These are phyloP conservation scores for Fregetta grallaria DNA, from an alignment of 2,113 vertebrate genomes.

Conservation along the genomic window DNA sequence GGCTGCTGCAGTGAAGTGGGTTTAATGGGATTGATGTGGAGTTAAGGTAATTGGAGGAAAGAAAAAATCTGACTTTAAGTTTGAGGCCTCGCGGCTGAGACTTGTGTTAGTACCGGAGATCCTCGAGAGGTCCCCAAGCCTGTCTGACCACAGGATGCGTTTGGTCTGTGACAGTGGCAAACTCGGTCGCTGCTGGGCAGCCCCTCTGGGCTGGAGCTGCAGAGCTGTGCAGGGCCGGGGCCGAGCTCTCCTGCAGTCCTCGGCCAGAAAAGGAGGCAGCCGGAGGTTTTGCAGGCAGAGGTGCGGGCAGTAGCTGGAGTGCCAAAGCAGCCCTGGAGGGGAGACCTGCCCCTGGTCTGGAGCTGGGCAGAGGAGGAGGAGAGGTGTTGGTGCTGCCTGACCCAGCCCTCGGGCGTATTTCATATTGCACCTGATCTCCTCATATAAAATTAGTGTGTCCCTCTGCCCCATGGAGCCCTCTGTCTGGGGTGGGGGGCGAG, in stretches of 20 bases:
- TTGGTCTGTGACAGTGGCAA: background rate
- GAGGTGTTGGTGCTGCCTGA: background rate
- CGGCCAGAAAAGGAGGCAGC: background rate
- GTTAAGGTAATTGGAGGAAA: background rate
- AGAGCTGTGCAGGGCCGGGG: background rate
- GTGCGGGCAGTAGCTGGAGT: background rate
- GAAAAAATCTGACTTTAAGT: background rate
- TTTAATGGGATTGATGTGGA: background rate
- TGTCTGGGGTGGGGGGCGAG: rapidly evolving
- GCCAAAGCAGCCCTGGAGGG: background rate
- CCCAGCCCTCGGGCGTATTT: background rate
- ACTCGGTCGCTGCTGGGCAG: background rate
- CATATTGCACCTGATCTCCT: background rate
- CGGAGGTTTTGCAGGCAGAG: background rate
- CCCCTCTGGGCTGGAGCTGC: background rate
- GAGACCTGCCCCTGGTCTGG: background rate
- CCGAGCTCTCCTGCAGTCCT: background rate
- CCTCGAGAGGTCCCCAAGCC: background rate
- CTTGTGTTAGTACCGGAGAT: background rate
- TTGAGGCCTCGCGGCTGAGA: background rate
- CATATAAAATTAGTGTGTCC: background rate
- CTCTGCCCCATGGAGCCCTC: rapidly evolving
- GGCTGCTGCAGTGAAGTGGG: background rate
- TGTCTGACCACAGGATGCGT: rapidly evolving
- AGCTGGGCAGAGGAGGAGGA: background rate